Evolutionary conservation across 1,140 invertebrate species (phyloP).

Genomic region (Pararge aegeria): DNA sequence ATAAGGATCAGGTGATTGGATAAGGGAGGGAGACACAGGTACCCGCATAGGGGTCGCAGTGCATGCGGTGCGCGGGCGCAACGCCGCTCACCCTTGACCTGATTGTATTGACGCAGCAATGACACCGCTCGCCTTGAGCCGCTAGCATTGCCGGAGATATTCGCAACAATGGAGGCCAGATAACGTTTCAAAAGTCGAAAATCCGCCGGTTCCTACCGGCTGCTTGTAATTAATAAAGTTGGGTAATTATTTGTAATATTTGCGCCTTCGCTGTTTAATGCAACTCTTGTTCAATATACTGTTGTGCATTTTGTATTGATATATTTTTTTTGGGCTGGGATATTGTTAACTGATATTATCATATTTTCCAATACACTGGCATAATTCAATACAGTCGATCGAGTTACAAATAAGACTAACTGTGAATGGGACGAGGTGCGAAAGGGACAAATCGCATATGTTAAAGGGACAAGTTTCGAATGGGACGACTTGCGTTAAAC

Average conservation of each 20-base stretch:
- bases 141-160: constrained; percentile 78
- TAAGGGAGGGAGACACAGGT: constrained; percentile 68
- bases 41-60: constrained; percentile 42
- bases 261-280: constrained; percentile 24
- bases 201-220: constrained; percentile 70
- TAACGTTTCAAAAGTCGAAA: constrained; percentile 78
- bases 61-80: constrained; percentile 46
- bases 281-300: constrained; percentile 31
- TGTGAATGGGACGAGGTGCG: no score
- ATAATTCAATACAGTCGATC: no score
- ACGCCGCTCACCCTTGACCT: constrained; percentile 68
- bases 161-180: constrained; percentile 79
- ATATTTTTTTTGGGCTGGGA: constrained; percentile 8
- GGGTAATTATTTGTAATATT: constrained; percentile 58
- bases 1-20: constrained; percentile 56
- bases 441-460: no score
- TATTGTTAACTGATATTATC: not conserved
- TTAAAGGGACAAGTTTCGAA: no score
- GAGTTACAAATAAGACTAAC: no score
- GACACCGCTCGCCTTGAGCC: constrained; percentile 77
- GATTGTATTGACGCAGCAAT: constrained; percentile 76
- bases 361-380: not conserved
- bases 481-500: no score
- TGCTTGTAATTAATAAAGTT: constrained; percentile 69
- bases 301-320: constrained; percentile 28